These are phyloP conservation scores for Notocelia uddmanniana DNA, from an alignment of 2,888 invertebrate species.

Conservation along the genomic window DNA sequence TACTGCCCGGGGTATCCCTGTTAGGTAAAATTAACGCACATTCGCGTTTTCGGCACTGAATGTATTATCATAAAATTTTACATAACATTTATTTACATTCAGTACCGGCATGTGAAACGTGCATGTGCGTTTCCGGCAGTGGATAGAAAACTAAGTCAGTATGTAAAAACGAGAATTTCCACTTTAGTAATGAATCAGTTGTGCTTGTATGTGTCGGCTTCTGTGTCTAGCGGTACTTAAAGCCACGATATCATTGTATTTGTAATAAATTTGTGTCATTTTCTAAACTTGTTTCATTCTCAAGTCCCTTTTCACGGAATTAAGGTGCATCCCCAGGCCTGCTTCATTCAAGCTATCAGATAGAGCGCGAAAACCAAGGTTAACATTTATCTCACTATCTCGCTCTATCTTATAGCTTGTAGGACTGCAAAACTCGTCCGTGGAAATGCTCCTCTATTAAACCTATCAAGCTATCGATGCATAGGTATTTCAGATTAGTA, in stretches of 20 bases:
- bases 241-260: constrained; percentile 30
- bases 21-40: not conserved
- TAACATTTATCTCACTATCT: too few species aligned
- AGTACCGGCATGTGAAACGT: not conserved
- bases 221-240: constrained; percentile 36
- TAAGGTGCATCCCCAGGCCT: too few species aligned
- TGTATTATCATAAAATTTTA: not conserved
- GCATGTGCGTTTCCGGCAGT: not conserved
- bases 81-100: not conserved
- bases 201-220: constrained; percentile 14
- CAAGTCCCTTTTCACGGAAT: too few species aligned
- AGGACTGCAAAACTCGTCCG: too few species aligned
- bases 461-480: too few species aligned
- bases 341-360: too few species aligned
- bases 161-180: constrained; percentile 1
- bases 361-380: too few species aligned
- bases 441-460: too few species aligned
- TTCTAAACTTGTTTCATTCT: constrained; percentile 3
- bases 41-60: not conserved
- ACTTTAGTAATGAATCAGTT: constrained; percentile 11
- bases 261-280: constrained; percentile 46
- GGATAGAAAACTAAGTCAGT: not conserved
- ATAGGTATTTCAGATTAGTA: too few species aligned
- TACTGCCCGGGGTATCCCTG: too few species aligned
- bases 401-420: too few species aligned